Conservation (phyloP, 2,797 vertebrate species). For the Coracias cyanogaster region DNA sequence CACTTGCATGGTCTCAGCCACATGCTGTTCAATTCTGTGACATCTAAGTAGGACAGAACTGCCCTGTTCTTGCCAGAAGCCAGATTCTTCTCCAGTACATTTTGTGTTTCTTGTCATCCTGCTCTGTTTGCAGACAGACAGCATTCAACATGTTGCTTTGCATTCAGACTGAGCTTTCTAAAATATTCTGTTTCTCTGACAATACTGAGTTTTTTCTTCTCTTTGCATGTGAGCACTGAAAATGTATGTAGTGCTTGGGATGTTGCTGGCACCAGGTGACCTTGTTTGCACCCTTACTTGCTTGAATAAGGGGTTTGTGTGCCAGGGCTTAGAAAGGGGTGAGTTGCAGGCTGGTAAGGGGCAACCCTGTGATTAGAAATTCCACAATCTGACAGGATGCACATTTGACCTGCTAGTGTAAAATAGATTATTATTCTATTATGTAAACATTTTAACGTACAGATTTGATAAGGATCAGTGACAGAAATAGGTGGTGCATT, state of each 20-base stretch:
- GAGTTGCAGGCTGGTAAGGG: slow-evolving; percentile 52
- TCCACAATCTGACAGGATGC: slow-evolving; percentile 18
- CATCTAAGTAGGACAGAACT: neutral
- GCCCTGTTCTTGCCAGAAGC: neutral
- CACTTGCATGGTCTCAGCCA: neutral
- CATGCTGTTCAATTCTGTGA: slow-evolving; percentile 6
- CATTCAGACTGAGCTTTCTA: neutral
- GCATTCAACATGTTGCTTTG: neutral
- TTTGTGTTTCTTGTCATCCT: neutral
- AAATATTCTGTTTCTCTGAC: neutral
- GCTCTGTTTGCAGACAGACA: neutral
- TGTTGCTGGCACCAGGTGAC: slow-evolving; percentile 33
- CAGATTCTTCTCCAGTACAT: neutral
- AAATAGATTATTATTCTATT: slow-evolving; percentile 19
- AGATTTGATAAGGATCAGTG: slow-evolving; percentile 5
- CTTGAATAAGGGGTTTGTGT: slow-evolving; percentile 60
- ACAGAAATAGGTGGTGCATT: neutral
- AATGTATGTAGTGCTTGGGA: neutral
- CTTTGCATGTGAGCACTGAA: neutral
- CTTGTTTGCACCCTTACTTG: slow-evolving; percentile 56
- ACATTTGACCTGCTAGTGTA: slow-evolving; percentile 36
- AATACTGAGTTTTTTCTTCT: neutral
- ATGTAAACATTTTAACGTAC: neutral
- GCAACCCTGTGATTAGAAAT: slow-evolving; percentile 56
- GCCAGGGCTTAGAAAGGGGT: slow-evolving; percentile 36